These are phyloP conservation scores for Columbina picui DNA, from an alignment of 2,113 vertebrate species.

Conservation along the genomic window DNA sequence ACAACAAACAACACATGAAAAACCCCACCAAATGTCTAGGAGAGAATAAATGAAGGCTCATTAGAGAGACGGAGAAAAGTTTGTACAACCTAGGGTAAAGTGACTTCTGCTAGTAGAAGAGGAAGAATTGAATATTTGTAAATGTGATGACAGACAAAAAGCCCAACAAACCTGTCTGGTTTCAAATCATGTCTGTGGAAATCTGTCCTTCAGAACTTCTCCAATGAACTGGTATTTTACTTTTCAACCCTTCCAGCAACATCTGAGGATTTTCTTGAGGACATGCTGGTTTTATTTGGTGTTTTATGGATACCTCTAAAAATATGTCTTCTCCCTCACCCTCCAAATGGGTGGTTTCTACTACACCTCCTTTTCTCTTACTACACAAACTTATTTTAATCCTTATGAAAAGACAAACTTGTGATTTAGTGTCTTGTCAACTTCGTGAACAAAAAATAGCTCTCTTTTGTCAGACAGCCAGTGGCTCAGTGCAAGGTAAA, in stretches of 20 bases:
- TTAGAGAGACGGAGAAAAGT: not conserved
- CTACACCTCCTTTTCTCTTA: not conserved
- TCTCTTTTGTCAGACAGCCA: not conserved
- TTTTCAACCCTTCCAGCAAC: not conserved
- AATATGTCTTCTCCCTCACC: not conserved
- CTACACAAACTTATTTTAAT: not conserved
- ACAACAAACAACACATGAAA: not conserved
- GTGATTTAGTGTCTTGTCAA: not conserved
- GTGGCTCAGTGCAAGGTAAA: not conserved
- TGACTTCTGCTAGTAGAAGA: not conserved
- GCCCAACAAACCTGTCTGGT: not conserved
- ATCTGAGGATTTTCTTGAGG: not conserved
- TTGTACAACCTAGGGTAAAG: not conserved
- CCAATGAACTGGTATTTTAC: not conserved
- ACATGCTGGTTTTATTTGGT: not conserved
- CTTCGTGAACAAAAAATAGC: not conserved
- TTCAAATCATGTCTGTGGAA: not conserved
- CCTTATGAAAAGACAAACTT: not conserved
- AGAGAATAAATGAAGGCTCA: not conserved
- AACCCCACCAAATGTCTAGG: fast-evolving
- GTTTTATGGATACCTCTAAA: not conserved
- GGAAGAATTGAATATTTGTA: not conserved
- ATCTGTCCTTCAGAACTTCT: not conserved
- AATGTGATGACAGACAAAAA: not conserved
- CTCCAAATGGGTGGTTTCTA: not conserved